Conservation (phyloP, 2,888 invertebrate genomes). For the Drosophila mayaguana region DNA sequence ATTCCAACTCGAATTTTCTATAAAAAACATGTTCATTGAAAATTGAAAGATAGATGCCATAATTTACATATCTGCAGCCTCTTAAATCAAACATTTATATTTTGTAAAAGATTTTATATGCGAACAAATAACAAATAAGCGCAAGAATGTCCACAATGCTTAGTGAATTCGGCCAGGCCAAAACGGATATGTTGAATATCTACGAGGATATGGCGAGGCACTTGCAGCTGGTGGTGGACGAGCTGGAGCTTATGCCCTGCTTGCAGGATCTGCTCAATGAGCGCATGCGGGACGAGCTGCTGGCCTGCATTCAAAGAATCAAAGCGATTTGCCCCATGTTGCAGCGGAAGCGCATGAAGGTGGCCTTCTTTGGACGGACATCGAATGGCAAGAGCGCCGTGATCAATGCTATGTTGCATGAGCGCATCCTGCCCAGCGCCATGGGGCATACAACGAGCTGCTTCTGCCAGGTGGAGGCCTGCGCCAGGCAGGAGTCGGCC, state of each 20-base stretch:
- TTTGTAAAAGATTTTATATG: slow-evolving; percentile 26
- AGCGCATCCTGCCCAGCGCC: slow-evolving; percentile 98
- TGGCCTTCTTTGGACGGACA: slow-evolving; percentile 90
- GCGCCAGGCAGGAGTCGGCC: slow-evolving; percentile 92
- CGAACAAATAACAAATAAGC: neutral
- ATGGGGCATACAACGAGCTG: slow-evolving; percentile 99
- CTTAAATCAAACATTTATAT: slow-evolving; percentile 32
- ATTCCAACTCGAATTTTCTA: neutral
- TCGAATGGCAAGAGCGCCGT: slow-evolving; percentile 99
- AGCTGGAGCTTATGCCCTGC: slow-evolving; percentile 27
- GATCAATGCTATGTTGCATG: slow-evolving; percentile 99
- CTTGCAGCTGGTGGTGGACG: slow-evolving; percentile 86
- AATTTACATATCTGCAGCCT: neutral
- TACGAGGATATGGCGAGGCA: slow-evolving; percentile 96
- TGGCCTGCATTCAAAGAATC: slow-evolving; percentile 92
- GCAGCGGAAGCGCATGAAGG: slow-evolving; percentile 98
- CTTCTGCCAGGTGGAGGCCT: slow-evolving; percentile 95
- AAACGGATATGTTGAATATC: slow-evolving; percentile 98
- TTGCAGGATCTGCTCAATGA: slow-evolving; percentile 86
- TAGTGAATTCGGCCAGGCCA: slow-evolving; percentile 98
- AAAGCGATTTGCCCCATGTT: slow-evolving; percentile 97
- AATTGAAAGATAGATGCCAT: neutral
- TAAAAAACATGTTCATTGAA: neutral
- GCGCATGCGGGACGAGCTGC: slow-evolving; percentile 88
- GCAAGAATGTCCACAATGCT: slow-evolving; percentile 85